These are phyloP conservation scores for Maniola hyperantus DNA, from an alignment of 2,888 invertebrate genomes.

Conservation along the genomic window DNA sequence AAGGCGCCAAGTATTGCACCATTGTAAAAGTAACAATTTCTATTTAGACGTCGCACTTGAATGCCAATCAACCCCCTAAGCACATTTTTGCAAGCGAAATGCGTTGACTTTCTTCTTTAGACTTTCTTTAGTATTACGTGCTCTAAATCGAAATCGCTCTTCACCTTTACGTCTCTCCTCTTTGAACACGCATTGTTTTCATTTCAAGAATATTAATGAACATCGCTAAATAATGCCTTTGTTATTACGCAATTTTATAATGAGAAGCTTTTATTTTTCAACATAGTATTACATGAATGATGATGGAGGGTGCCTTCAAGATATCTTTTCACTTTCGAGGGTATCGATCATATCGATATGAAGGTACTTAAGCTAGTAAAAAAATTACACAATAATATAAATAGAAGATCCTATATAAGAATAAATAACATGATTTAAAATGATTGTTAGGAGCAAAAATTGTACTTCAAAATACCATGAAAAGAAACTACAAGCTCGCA, in stretches of 20 bases:
- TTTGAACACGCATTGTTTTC: conserved; percentile 11
- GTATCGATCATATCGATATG: too few relatives aligned
- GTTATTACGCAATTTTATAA: not conserved
- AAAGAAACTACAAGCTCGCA: too few relatives aligned
- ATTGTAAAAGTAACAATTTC: conserved; percentile 29
- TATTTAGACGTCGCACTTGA: conserved; percentile 42
- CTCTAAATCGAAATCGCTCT: conserved; percentile 34
- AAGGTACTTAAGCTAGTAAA: too few relatives aligned
- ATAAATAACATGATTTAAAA: too few relatives aligned
- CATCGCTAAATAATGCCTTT: not conserved
- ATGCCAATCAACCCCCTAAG: conserved; percentile 51
- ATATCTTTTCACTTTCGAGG: too few relatives aligned
- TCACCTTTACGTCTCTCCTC: conserved; percentile 5
- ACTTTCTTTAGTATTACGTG: conserved; percentile 54
- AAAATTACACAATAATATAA: too few relatives aligned
- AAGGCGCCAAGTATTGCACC: conserved; percentile 5
- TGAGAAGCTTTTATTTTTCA: not conserved
- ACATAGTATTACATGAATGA: too few relatives aligned
- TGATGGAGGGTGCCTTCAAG: too few relatives aligned
- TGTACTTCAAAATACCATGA: too few relatives aligned
- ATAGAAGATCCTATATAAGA: too few relatives aligned
- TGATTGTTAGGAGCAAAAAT: too few relatives aligned
- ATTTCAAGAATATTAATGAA: conserved; percentile 6
- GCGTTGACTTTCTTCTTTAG: conserved; percentile 35
- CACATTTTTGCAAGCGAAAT: conserved; percentile 48